Evolutionary conservation across 2,888 invertebrate genomes (phyloP), one percentile per base, ranked within the genome.

Genomic region (Pandemis corylana): DNA sequence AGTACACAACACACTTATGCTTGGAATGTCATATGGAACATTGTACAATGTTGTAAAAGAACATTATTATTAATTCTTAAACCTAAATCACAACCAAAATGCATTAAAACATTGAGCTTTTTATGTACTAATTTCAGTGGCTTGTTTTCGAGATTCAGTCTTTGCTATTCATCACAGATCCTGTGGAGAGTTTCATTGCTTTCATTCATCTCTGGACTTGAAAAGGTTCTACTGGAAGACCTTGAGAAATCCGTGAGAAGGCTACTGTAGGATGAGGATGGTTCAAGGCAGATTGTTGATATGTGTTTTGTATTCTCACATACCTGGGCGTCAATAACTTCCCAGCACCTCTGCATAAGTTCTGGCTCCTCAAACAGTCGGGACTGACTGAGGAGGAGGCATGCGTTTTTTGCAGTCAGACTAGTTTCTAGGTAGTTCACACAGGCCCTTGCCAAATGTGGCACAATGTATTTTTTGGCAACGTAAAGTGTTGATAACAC

Each of bases 241-340:
- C 91, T 90, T 69, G 94, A 93, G 67, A 93, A 81, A 80, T 93
- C 93, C 87, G 92, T 88, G 71, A 90, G 79, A 77, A 93, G 82
- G 83, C 92, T 94, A 91, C 88, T 91, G 84, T 90, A 93, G 15
- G 93, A 94, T 51, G 93, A 90, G 72, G 93, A 91, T 78, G 86
- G 88, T 81, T 92, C 89, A 77, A 93, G 84, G 82, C 89, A 87
- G 79, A 93, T 86, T 69, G 89, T 89, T 56, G 90, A 83, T 82
- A 94, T 91, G 85, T 94, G 96, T 83, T 94, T 94, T 75, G 92
- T 91, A 36, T 96, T 93, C 82, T 92, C 91, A 94, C 94, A 93
- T 96, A 97, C 97, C 97, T 98, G 98, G 72, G 99, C 99, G 94
- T 99, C 99, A 88, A 99, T 99, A 78, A 99, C 99, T 95, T 98